Evolutionary conservation across 2,888 invertebrate genomes (phyloP), one percentile per base, ranked within the genome.

Genomic region (Synergus gifuensis): DNA sequence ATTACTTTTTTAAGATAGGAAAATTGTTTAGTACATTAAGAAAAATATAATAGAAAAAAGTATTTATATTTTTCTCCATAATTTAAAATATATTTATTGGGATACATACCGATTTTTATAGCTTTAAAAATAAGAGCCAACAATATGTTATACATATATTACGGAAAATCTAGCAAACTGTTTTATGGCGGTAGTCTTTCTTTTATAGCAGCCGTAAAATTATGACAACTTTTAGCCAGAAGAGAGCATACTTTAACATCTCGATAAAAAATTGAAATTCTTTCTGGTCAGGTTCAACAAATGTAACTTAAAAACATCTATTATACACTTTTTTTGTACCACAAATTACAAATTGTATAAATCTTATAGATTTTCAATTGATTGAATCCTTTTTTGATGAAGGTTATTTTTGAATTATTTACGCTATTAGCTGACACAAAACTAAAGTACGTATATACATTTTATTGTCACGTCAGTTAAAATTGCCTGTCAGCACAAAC

Each of bases 401-500:
- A 4, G 46, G 42, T 76, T 67, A 18, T 63, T 73, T 78, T 46
- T 40, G 4, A 73, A 36, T 73, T 73, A 54, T 73, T n/a, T 28
- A 54, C 22, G 60, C 22, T 22, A 73, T 36, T 40, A 54, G 54
- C 73, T 54, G 54, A 54, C 49, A 54, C 11, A 49, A n/a, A 49
- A 12, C 4, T 54, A 73, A 54, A 54, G n/a, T 54, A 54, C 40
- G n/a, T 66, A 36, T 66, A 36, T 7, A 5, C 36, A 11, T 66
- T 54, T 54, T 54, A 73, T n/a, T 73, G 69, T 54, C 54, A 54
- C n/a, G 36, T 4, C 36, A 54, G n/a, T 40, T 73, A 12, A 54
- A 54, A 73, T 73, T 73, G 73, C 73, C 73, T 73, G 73, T 73
- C 73, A 73, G 54, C 73, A 54, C 22, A 73, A 54, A 54, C 36